Base-by-base conservation (phyloP, 2,888 invertebrate species). In the Dasysyrphus tricinctus region DNA sequence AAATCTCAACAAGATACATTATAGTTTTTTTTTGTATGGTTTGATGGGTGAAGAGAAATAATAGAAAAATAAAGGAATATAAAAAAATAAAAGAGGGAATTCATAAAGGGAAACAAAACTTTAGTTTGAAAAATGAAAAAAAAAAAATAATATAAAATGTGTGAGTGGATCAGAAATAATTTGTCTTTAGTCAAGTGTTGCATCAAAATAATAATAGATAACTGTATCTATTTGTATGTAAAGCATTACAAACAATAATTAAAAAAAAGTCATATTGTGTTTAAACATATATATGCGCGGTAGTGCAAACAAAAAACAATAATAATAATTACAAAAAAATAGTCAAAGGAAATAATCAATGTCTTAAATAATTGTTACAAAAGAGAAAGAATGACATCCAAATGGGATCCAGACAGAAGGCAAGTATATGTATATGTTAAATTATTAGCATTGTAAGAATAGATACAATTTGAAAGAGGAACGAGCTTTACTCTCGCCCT, bases 171-270 rank as follows among this genome's bases (percentile, higher is more conserved):
- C 70, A 49, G 72, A 81, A 67, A 37, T n/a, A 42, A 61, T 63
- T 42, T 74, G 67, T 74, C 69, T 81, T 85, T 85, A 80, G 85
- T 85, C 85, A 85, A 85, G 81, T 81, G 56, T 69, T 67, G 69
- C 63, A 39, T 69, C 56, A 69, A 72, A 80, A 65, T 61, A 47
- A 19, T 49, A 67, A 69, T 51, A 72, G 57, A 51, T 51, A 57
- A 54, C 42, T 76, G 37, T 80, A 61, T 59, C 51, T 59, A 65
- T 73, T 76, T 77, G 76, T 80, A 61, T 76, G 82, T 78, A 76
- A 72, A 67, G 80, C 76, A 73, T 67, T 74, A 80, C 67, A 80
- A 80, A 85, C 49, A 85, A 85, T 73, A 54, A 80, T 77, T 80
- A 72, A 77, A 79, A 77, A 79, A 67, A 67, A 70, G 65, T 76